Base-by-base conservation (phyloP, 64 coral and sea anemone species). In the Trachythela sp. region DNA sequence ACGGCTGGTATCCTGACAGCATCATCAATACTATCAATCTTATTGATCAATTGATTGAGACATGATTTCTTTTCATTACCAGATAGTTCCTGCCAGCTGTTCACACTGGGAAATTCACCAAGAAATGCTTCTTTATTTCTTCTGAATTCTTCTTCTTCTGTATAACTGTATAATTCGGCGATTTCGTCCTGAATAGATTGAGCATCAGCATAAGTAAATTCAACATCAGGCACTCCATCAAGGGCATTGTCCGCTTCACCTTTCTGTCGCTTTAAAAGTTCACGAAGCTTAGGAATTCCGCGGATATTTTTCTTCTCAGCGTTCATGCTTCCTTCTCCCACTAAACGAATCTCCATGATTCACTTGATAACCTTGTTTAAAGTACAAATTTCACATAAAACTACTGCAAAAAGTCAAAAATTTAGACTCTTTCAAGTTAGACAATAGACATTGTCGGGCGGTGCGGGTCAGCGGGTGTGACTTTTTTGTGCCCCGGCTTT, bases 141-240 rank as follows among this genome's bases (percentile, higher is more conserved):
- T 17, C 70, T 76, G 77, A 99, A 99, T 42, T 99, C 96, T 70
- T 32, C 42, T 29, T 99, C 96, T 56, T 99, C 96, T 33, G 96
- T 99, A 45, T 99, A 99, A 48, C 93, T 99, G 39, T 99, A 99
- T 48, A 99, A 92, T 71, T 99, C 93, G 39, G 93, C 91, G 22
- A 99, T 89, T 49, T 99, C 96, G 0, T 93, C 89, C 0, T 67
- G 42, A 70, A 92, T 71, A 36, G 51, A 84, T 36, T 99, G 93
- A 0, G 93, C 88, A 89, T 99, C 96, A 32, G 86, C 70, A 52
- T 99, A 99, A 2, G 72, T 90, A 89, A 99, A 99, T 13, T 99
- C 93, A 38, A 99, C 90, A 86, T 99, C 93, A 1, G 96, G 96
- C 30, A 80, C 40, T 5, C 91, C 77, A 48, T 99, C 96, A 29